phyloP scores from a whole-genome alignment of 2,797 vertebrate species.

The Ataeniobius toweri region DNA sequence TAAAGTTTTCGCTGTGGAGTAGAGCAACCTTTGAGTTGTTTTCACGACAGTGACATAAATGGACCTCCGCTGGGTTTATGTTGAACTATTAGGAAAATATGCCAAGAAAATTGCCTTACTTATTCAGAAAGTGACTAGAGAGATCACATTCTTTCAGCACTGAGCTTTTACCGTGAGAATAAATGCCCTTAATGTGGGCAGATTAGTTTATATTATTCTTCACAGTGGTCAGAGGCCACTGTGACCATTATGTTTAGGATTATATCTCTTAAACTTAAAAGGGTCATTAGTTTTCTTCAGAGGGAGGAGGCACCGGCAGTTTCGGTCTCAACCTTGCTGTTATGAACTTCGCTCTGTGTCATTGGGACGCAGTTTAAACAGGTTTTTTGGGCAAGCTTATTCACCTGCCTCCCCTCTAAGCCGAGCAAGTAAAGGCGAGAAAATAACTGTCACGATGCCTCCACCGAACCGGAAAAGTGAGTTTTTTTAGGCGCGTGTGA shows the following conservation, averaged over 20 bases:
- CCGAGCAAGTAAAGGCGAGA: slow-evolving; percentile 72
- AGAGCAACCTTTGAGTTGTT: neutral
- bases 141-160: neutral
- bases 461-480: slow-evolving; percentile 65
- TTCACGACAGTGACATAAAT: neutral
- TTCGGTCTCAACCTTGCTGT: neutral
- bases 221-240: neutral
- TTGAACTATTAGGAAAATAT: neutral
- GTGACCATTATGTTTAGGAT: neutral
- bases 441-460: slow-evolving; percentile 74
- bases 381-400: slow-evolving; percentile 33
- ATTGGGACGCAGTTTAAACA: slow-evolving; percentile 15
- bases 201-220: neutral
- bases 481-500: slow-evolving; percentile 35
- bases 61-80: neutral
- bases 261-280: neutral
- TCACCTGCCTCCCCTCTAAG: slow-evolving; percentile 60
- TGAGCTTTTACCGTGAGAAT: neutral
- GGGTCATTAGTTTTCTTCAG: slow-evolving; percentile 26
- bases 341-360: neutral
- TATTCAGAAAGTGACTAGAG: neutral
- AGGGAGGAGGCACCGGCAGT: slow-evolving; percentile 29
- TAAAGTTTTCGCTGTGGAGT: neutral
- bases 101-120: neutral
- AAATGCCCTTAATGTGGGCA: neutral